Evolutionary conservation across 2,888 invertebrate species (phyloP).

Genomic region (Dryocosmus kuriphilus): DNA sequence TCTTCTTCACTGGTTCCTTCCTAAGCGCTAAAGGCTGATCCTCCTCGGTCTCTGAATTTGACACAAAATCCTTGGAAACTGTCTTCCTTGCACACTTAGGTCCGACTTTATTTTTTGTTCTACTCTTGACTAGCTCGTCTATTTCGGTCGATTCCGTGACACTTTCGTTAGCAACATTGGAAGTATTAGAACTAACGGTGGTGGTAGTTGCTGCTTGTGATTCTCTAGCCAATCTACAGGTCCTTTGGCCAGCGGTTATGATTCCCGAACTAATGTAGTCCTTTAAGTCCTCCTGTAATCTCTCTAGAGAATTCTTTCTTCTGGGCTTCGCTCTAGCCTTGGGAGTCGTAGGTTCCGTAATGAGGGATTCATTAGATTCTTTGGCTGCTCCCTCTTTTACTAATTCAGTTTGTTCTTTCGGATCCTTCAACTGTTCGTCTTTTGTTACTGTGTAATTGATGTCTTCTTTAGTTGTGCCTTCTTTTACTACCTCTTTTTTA

Average conservation of each 20-base stretch:
- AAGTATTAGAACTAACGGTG: background rate
- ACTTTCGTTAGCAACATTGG: background rate
- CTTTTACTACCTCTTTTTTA: slow-evolving; percentile 49
- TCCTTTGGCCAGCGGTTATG: slow-evolving; percentile 82
- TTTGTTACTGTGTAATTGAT: slow-evolving; percentile 35
- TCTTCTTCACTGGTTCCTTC: slow-evolving; percentile 37
- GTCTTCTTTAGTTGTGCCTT: slow-evolving; percentile 48
- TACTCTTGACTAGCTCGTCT: slow-evolving; percentile 34
- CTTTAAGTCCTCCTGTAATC: slow-evolving; percentile 84
- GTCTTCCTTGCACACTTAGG: slow-evolving; percentile 50
- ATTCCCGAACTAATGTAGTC: slow-evolving; percentile 84
- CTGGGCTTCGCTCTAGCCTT: slow-evolving; percentile 61
- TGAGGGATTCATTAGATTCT: slow-evolving; percentile 66
- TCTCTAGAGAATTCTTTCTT: slow-evolving; percentile 80
- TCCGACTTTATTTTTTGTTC: slow-evolving; percentile 40
- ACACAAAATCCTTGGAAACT: slow-evolving; percentile 52
- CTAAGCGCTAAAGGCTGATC: slow-evolving; percentile 62
- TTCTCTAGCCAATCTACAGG: slow-evolving; percentile 82
- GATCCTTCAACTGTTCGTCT: slow-evolving; percentile 41
- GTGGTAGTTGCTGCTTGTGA: slow-evolving; percentile 63
- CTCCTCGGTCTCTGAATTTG: slow-evolving; percentile 68
- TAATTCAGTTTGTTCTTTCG: slow-evolving; percentile 49
- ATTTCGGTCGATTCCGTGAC: background rate
- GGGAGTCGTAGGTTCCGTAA: slow-evolving; percentile 54
- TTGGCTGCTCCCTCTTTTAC: slow-evolving; percentile 47